Evolutionary conservation across 2,797 vertebrate species (phyloP).

Genomic region (Neopelma chrysocephalum): DNA sequence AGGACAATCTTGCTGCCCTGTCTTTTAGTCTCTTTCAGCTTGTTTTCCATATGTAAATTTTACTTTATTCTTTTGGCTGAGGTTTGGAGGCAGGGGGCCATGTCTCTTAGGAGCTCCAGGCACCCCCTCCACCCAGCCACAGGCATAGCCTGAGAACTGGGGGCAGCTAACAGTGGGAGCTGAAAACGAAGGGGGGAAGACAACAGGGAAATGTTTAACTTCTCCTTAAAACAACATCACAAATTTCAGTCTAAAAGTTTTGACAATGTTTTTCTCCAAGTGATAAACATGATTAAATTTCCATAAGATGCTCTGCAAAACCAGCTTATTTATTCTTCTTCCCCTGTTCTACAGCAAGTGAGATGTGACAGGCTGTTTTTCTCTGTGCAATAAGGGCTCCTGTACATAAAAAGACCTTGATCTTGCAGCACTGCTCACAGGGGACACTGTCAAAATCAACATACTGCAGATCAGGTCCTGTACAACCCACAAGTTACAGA

Average conservation of each 20-base stretch:
- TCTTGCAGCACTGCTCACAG: neutral
- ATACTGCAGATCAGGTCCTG: neutral
- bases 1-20: neutral
- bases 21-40: neutral
- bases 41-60: neutral
- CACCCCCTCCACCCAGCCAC: neutral
- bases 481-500: accelerated
- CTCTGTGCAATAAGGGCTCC: accelerated
- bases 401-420: neutral
- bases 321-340: neutral
- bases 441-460: neutral
- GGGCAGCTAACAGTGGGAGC: neutral
- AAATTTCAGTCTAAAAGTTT: neutral
- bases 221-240: neutral
- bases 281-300: neutral
- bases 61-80: neutral
- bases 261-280: neutral
- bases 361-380: neutral
- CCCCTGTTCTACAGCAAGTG: accelerated
- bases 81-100: neutral
- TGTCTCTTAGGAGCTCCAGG: accelerated
- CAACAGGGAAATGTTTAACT: neutral
- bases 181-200: neutral
- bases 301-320: neutral
- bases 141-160: accelerated